Evolutionary conservation across 1,140 invertebrate species (phyloP).

Genomic region (Andricus grossulariae): DNA sequence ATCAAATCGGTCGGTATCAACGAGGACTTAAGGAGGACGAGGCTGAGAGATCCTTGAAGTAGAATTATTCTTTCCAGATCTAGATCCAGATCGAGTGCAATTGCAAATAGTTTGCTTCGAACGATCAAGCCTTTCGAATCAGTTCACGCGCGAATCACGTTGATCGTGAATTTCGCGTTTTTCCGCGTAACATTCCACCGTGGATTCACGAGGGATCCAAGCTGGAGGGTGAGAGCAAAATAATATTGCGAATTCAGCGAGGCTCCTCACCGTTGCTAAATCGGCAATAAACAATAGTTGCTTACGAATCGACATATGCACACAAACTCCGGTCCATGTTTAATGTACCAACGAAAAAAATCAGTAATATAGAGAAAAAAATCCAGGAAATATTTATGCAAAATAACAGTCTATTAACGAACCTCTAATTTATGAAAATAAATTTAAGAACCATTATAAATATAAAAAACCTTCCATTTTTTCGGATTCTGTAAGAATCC

Average conservation of each 20-base stretch:
- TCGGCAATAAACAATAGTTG: conserved; percentile 26
- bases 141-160: conserved; percentile 24
- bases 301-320: conserved; percentile 7
- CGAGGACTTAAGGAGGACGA: conserved; percentile 56
- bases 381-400: background rate
- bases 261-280: conserved; percentile 16
- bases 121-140: conserved; percentile 52
- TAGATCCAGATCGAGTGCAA: conserved; percentile 58
- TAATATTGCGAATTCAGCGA: conserved; percentile 28
- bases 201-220: conserved; percentile 9
- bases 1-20: conserved; percentile 31
- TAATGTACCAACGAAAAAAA: background rate
- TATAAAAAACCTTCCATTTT: no score
- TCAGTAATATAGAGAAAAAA: background rate
- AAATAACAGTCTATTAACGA: background rate
- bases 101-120: conserved; percentile 50
- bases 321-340: background rate
- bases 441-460: no score
- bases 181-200: background rate
- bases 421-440: no score
- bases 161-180: conserved; percentile 23
- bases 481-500: no score
- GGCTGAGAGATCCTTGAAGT: conserved; percentile 64
- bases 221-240: conserved; percentile 13
- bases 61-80: conserved; percentile 64